Evolutionary conservation across 2,888 invertebrate species (phyloP).

Genomic region (Priocnemis perturbator): DNA sequence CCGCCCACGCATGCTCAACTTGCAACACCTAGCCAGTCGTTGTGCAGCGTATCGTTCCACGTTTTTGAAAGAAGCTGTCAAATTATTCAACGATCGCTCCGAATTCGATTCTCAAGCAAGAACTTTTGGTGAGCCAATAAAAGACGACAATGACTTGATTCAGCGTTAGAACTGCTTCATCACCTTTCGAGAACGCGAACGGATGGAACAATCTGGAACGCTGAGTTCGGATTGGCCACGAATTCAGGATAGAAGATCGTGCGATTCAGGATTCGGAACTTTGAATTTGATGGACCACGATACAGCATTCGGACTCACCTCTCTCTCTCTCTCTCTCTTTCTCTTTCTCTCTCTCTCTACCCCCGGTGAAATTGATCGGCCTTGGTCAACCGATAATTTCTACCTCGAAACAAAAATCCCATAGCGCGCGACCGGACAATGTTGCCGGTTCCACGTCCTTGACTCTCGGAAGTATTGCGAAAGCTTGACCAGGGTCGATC

Average conservation of each 20-base stretch:
- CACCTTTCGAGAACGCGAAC: too few relatives aligned
- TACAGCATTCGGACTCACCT: too few relatives aligned
- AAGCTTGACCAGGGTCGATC: conserved; percentile 32
- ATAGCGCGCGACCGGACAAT: conserved; percentile 14
- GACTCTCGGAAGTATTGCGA: conserved; percentile 43
- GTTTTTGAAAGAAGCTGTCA: too few relatives aligned
- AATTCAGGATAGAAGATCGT: conserved; percentile 10
- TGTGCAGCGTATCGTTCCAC: too few relatives aligned
- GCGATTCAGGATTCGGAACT: background rate
- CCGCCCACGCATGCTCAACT: conserved; percentile 39
- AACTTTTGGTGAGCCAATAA: too few relatives aligned
- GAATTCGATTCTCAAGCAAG: too few relatives aligned
- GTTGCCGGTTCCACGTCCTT: conserved; percentile 40
- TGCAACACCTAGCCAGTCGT: background rate
- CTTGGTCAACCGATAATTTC: conserved; percentile 28
- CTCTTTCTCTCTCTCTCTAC: background rate
- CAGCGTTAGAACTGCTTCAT: too few relatives aligned
- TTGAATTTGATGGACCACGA: too few relatives aligned
- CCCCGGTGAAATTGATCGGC: conserved; percentile 30
- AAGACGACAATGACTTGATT: too few relatives aligned
- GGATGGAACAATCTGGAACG: too few relatives aligned
- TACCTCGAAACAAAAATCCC: background rate
- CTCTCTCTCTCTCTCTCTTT: conserved; percentile 8
- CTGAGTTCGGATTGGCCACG: too few relatives aligned
- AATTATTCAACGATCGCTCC: background rate